Base-by-base conservation (phyloP, 1,140 invertebrate genomes). In the Galleria mellonella region DNA sequence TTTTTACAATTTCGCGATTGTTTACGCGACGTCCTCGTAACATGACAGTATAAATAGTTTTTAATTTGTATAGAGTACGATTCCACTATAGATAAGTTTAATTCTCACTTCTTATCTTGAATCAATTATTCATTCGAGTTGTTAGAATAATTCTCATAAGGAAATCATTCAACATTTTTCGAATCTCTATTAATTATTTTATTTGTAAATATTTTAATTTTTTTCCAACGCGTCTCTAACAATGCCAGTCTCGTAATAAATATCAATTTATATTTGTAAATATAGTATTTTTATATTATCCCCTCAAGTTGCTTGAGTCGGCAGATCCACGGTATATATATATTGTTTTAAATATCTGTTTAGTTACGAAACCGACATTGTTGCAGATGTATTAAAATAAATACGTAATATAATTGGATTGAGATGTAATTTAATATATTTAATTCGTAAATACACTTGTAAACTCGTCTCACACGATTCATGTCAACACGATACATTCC, bases 241-340 rank as follows among this genome's bases (percentile, higher is more conserved):
- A 52, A 46, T 58, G 32, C 49, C 51, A 47, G 47, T 49, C 46
- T 49, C 29, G 40, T 41, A 47, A 49, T 36, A 51, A 14, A 51
- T 43, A 40, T 37, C 8, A 29, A 23, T 32, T 44, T 32, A 37
- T 35, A 35, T 35, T 45, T 61, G 51, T 60, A 60, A 68, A 72
- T 71, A 71, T 63, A 56, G 62, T 61, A 66, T 59, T 62, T 60
- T 55, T 47, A 47, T 53, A 52, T 49, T 27, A 47, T 57, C 40
- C 30, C 48, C 64, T 64, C 57, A 64, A 62, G 55, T 5, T 47
- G 51, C 55, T 64, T 57, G 55, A 51, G 50, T 9, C 17, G 17
- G 6, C 6, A 23, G 17, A 6, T 6, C 17, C 17, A n/a, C n/a
- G n/a, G 17, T 23, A 3, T 23, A 6, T 23, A 23, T 23, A n/a